Percentiles rank a stretch among this genome's conserved stretches.
phyloP scores from a whole-genome alignment of 2,113 vertebrate genomes.

The Phalacrocorax pelagicus region DNA sequence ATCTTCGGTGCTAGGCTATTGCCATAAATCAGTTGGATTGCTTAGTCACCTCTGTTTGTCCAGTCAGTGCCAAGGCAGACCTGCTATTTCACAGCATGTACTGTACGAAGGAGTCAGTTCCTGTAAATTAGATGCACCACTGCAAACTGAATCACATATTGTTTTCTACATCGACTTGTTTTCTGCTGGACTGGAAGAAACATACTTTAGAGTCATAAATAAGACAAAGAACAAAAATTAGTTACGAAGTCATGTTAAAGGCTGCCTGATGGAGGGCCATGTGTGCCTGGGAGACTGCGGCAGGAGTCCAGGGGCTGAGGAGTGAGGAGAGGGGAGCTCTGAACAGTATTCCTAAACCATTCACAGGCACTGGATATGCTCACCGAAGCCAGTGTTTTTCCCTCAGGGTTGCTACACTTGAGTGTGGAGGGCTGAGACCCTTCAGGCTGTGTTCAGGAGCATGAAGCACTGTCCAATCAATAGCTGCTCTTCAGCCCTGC shows the following conservation, averaged over 20 bases:
- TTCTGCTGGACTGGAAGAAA: constrained; percentile 21
- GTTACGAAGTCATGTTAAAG: neutral
- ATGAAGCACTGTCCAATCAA: neutral
- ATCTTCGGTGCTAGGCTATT: constrained; percentile 35
- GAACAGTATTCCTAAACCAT: neutral
- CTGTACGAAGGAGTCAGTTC: constrained; percentile 53
- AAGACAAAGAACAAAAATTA: neutral
- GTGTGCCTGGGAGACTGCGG: neutral
- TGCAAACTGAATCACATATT: constrained; percentile 8
- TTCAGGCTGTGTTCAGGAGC: neutral
- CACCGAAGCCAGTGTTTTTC: neutral
- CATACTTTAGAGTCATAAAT: constrained; percentile 13
- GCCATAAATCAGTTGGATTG: constrained; percentile 48
- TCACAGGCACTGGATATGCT: neutral
- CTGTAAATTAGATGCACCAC: constrained; percentile 40
- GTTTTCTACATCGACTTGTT: neutral
- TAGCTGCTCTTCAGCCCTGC: neutral
- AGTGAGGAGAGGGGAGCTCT: neutral
- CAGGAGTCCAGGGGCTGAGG: neutral
- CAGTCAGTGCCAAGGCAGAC: constrained; percentile 48
- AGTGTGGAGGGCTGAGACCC: neutral
- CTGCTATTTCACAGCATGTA: constrained; percentile 65
- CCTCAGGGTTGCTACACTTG: neutral
- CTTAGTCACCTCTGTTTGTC: constrained; percentile 67
- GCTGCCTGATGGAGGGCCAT: neutral